Base-by-base conservation (phyloP, 2,888 invertebrate species). In the Agrotis puta region DNA sequence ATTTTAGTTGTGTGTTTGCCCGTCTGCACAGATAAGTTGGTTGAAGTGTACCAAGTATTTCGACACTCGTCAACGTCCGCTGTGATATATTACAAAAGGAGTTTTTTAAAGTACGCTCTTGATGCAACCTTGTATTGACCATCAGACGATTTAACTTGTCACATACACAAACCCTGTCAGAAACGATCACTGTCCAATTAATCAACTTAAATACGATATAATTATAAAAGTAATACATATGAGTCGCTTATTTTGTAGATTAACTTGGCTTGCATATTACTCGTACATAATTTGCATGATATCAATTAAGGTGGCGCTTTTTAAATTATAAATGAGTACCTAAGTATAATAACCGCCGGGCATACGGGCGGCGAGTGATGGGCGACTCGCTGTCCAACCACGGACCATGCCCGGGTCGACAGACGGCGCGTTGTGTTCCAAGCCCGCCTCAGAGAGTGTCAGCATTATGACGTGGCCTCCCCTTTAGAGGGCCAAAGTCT, bases 31-130 rank as follows among this genome's bases (percentile, higher is more conserved):
- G 11, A 39, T 39, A 39, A 39, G 39, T 39, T 39, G 39, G 39
- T 39, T 39, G 39, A 39, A 39, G 39, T 9, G 39, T 39, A 39
- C 39, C n/a, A 92, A 91, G 92, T 90, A 90, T 95, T 94, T 93
- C 94, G 90, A 93, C 94, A 94, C 92, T 87, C 92, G 94, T 94
- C 95, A 95, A 89, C 87, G 90, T 92, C 87, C 81, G 83, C 20
- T 89, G 89, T 91, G 93, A 94, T 93, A 94, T 85, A 90, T 89
- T 90, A 90, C 86, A 91, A 92, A 92, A 89, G 85, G 78, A 85
- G 88, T 91, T 76, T 75, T 91, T 91, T 89, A 82, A 83, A 85
- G 39, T 84, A 65, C 78, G 85, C 74, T 89, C 81, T 90, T 90
- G 87, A 90, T 88, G 79, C 83, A 87, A 91, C 91, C 91, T 92